Evolutionary conservation across 2,888 invertebrate species (phyloP), one percentile per base, ranked within the genome.

Genomic region (Dicranocentrus wangi): DNA sequence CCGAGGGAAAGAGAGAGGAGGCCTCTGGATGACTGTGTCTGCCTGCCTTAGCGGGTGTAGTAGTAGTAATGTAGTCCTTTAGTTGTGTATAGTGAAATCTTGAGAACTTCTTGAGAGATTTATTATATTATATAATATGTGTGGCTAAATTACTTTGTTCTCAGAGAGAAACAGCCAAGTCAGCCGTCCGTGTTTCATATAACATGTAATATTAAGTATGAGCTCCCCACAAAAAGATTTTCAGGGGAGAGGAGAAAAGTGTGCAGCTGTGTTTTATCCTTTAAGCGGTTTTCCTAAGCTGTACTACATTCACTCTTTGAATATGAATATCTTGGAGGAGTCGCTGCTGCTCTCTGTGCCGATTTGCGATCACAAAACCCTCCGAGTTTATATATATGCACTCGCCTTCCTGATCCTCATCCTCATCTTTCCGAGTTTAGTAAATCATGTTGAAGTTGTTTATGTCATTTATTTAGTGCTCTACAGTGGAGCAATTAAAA

Each of bases 141-240:
- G 78, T 78, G 70, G 70, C 70, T 78, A 78, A 78, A 70, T 78
- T 78, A 78, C 78, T 78, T 78, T 77, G 77, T 77, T 77, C 69
- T 55, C 47, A 42, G 53, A 1, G n/a, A n/a, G 15, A 53, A 61
- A 61, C 39, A 77, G 61, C 43, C 23, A 69, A 69, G 61, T 69
- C 69, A 77, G 77, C 77, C 53, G 53, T n/a, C 68, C 68, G 58
- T 68, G 73, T 42, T 51, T 53, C 58, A 58, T 70, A 66, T 43
- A 23, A 28, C 70, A 61, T 73, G 71, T 27, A 51, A 73, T 73
- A 73, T 73, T 73, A 73, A 73, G 53, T 65, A 73, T 65, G 53
- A 73, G 42, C n/a, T 53, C 51, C 21, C 65, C 61, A 73, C 61
- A 61, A 25, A 32, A 32, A 60, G 28, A 32, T 28, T 27, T 60